Base-by-base conservation (phyloP, 2,888 invertebrate genomes). In the Ctenicera cuprea region DNA sequence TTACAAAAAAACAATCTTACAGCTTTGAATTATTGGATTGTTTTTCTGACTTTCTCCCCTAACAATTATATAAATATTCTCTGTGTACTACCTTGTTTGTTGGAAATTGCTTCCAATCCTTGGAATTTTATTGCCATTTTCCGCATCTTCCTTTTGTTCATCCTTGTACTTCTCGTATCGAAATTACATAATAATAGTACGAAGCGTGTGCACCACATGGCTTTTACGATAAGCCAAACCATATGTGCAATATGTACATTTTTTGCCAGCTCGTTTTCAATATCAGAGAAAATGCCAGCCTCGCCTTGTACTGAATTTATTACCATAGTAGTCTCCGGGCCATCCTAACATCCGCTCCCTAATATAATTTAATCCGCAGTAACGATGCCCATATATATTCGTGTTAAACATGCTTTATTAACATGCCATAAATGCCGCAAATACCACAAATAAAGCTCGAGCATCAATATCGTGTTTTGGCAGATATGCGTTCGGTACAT, bases 401-500 rank as follows among this genome's bases (percentile, higher is more conserved):
- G 8, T 54, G 54, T 54, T 14, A 26, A 14, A 26, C 54, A 33
- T 54, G 54, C 22, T 54, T 54, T 54, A 54, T 54, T 54, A 54
- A 54, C 54, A 22, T 54, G 54, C 54, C 54, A 14, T 54, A 54
- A 54, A 54, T 54, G 33, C 54, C 54, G 14, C 54, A 30, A 54
- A 54, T 54, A 33, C 54, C 54, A 26, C 54, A 54, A 54, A 54
- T 54, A 33, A 54, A 54, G 52, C 52, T 52, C 9, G 26, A 26
- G 30, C 54, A 16, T 54, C 54, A 26, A 33, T 54, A 54, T 54
- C 54, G 30, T 14, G 30, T 54, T 54, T 5, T n/a, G 30, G 26
- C 30, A 22, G 54, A 26, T 14, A n/a, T n/a, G 48, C 3, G 11
- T 30, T 26, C 9, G 22, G 16, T 48, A 16, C 26, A 52, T 52